These are phyloP conservation scores for Pseudotriccus pelzelni DNA, from an alignment of 2,797 vertebrate genomes.

Conservation along the genomic window DNA sequence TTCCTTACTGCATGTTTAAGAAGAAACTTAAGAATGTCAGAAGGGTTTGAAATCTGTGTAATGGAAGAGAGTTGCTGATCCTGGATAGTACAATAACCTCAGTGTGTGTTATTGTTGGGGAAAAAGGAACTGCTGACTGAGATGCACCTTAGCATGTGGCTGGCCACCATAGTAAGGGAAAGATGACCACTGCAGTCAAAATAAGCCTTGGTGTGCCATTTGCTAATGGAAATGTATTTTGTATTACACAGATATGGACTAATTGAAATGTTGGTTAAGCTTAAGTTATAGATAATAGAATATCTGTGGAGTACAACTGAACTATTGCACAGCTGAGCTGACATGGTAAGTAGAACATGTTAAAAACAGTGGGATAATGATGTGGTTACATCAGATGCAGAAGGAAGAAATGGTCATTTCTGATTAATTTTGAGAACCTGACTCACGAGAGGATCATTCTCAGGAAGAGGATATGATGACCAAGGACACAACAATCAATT, in stretches of 20 bases:
- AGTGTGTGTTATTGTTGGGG: neutral
- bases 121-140: neutral
- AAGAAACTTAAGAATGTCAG: neutral
- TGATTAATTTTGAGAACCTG: neutral
- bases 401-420: neutral
- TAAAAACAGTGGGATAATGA: neutral
- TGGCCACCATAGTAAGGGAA: neutral
- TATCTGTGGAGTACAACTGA: neutral
- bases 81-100: neutral
- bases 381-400: neutral
- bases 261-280: neutral
- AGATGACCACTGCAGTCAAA: neutral
- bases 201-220: neutral
- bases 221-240: neutral
- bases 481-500: neutral
- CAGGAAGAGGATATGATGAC: neutral
- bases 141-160: neutral
- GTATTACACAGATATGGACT: neutral
- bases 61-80: neutral
- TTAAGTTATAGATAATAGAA: neutral
- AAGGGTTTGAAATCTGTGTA: neutral
- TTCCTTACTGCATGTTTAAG: neutral
- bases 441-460: neutral
- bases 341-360: neutral
- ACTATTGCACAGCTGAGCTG: neutral